Evolutionary conservation across 2,888 invertebrate genomes (phyloP).

Genomic region (Plebejus argus): DNA sequence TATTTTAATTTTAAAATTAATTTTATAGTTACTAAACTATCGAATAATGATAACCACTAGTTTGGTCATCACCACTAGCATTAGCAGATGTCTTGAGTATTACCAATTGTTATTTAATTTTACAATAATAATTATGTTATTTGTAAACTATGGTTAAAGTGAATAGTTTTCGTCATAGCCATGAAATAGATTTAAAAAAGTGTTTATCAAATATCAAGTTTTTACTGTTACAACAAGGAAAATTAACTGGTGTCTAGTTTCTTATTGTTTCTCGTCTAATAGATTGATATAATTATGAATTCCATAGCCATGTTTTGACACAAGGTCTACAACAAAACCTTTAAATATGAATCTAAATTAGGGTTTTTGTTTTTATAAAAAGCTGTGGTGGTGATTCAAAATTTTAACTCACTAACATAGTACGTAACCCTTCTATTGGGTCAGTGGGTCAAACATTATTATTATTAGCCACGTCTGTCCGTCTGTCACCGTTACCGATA

Average conservation of each 20-base stretch:
- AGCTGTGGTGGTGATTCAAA: not conserved
- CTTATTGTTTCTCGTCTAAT: too few relatives aligned
- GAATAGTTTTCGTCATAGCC: not conserved
- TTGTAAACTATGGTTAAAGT: not conserved
- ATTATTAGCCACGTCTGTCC: slow-evolving; percentile 53
- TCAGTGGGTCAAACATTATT: not conserved
- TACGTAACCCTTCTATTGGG: not conserved
- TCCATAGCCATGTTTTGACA: too few relatives aligned
- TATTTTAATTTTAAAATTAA: too few relatives aligned
- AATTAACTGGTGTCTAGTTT: too few relatives aligned
- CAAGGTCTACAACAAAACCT: too few relatives aligned
- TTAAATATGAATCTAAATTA: too few relatives aligned
- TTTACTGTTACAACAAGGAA: not conserved
- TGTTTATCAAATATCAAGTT: not conserved
- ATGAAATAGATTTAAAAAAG: not conserved
- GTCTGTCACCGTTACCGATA: slow-evolving; percentile 67
- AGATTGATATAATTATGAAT: too few relatives aligned
- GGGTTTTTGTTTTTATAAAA: too few relatives aligned
- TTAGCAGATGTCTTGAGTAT: not conserved
- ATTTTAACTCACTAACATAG: not conserved
- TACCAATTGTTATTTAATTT: not conserved
- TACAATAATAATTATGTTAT: not conserved
- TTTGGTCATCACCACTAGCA: too few relatives aligned
- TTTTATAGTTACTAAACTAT: too few relatives aligned
- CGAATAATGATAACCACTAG: too few relatives aligned